A percentile compares a stretch with the other conserved stretches of the same genome.
These are phyloP conservation scores for Callosobruchus maculatus DNA, from an alignment of 2,888 invertebrate genomes.

Conservation along the genomic window DNA sequence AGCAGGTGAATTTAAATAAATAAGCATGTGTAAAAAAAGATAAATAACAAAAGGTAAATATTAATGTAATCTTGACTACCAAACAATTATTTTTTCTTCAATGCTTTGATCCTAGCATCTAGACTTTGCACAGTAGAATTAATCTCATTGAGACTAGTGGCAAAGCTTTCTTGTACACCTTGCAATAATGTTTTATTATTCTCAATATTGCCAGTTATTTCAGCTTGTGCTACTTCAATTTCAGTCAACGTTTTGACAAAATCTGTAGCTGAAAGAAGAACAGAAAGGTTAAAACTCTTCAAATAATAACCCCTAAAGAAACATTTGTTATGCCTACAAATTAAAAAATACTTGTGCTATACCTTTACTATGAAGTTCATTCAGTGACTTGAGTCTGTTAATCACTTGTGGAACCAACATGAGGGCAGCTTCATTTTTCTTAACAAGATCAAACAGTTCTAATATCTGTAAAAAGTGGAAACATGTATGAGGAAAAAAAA, in stretches of 20 bases:
- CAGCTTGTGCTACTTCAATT: constrained; percentile 71
- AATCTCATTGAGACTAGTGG: constrained; percentile 73
- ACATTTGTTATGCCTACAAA: no score
- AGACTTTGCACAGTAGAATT: constrained; percentile 71
- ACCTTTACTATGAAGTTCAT: constrained; percentile 90
- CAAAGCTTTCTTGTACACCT: constrained; percentile 78
- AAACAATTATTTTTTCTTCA: constrained; percentile 50
- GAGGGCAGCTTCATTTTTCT: constrained; percentile 78
- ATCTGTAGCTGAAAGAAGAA: constrained; percentile 67
- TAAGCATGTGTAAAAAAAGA: neutral
- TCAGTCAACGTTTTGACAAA: constrained; percentile 82
- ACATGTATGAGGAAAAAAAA: no score
- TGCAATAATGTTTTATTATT: constrained; percentile 74
- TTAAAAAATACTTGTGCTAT: no score
- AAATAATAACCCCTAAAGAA: no score
- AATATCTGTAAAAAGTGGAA: constrained; percentile 57
- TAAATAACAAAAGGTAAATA: neutral
- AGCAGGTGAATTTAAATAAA: neutral
- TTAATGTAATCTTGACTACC: neutral
- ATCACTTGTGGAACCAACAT: constrained; percentile 76
- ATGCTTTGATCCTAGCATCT: constrained; percentile 66
- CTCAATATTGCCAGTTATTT: constrained; percentile 67
- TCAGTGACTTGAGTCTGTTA: constrained; percentile 81
- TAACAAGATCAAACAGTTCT: constrained; percentile 83
- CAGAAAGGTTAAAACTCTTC: neutral